Base-by-base conservation (phyloP, 2,888 invertebrate species). In the Lissonota sp. region DNA sequence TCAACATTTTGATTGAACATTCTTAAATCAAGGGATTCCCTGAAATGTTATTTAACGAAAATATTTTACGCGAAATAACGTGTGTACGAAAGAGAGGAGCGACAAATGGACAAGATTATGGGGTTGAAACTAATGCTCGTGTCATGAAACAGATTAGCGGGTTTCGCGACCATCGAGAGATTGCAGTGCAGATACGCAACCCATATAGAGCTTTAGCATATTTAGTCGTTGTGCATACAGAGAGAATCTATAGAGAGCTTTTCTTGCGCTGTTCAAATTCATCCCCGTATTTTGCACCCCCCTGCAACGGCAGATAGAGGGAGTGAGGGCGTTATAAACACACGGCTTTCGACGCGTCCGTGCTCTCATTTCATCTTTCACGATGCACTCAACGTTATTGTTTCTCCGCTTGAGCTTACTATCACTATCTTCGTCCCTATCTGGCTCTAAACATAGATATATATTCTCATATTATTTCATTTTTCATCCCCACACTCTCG, bases 321-420 rank as follows among this genome's bases (percentile, higher is more conserved):
- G 53, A 53, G 14, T 5, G 53, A 53, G 53, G 3, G 26, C 26
- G 53, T 53, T 53, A 53, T 63, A 69, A 80, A 80, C 80, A 70
- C 69, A 7, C 49, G 58, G 66, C 57, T 67, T 57, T 63, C 51
- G 26, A 26, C 26, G 46, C 73, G 58, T 77, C 72, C 76, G 40
- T 73, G 58, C 72, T 39, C 72, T 53, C 73, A 53, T 80, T 80
- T 77, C 80, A 80, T 80, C 77, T 80, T 80, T 80, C 77, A 77
- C 77, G 80, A 80, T 77, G 80, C 80, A 80, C 80, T 80, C 80
- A 73, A 76, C 63, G 70, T 79, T 82, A 79, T 82, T 79, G 78
- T 79, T 82, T 79, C 75, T 71, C 70, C 60, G 62, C 57, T 73
- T 58, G 58, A 26, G 53, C 37, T 49, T 16, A 40, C 16, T 60